phyloP scores from a whole-genome alignment of 2,113 vertebrate species.

The Malurus melanocephalus region DNA sequence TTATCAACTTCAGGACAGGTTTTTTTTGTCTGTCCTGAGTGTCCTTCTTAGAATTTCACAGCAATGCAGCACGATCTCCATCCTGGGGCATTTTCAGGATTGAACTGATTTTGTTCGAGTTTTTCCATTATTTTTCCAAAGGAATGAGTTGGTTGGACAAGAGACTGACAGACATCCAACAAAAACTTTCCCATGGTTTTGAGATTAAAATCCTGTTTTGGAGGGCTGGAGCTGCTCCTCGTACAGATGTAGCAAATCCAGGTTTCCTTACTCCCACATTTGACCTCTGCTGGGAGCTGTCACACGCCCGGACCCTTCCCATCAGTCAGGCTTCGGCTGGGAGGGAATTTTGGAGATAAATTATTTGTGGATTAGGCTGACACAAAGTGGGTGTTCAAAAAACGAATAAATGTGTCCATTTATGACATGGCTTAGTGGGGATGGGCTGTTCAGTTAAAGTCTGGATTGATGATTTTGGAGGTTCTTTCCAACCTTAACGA shows the following conservation, averaged over 20 bases:
- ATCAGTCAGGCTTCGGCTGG: not conserved
- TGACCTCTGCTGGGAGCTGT: not conserved
- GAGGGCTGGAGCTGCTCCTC: not conserved
- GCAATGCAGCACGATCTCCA: not conserved
- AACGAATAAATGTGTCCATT: not conserved
- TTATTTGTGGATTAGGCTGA: not conserved
- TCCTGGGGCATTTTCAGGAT: not conserved
- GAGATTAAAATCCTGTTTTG: not conserved
- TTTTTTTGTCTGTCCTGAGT: not conserved
- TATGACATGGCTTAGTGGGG: too few species aligned
- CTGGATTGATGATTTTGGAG: not conserved
- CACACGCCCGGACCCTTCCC: not conserved
- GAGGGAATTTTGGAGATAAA: not conserved
- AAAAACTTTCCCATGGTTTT: conserved; percentile 19
- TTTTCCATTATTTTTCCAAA: not conserved
- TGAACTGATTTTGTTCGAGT: not conserved
- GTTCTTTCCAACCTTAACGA: not conserved
- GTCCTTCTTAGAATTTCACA: not conserved
- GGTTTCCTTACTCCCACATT: not conserved
- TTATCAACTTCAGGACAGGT: not conserved
- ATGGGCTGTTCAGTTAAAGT: not conserved
- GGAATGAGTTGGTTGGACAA: not conserved
- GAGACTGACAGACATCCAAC: not conserved
- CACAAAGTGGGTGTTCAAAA: not conserved
- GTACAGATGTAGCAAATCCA: not conserved